A percentile compares a stretch with the other conserved stretches of the same genome.
Evolutionary conservation across 2,797 vertebrate species (phyloP).

Genomic region (Cossypha polioptera): DNA sequence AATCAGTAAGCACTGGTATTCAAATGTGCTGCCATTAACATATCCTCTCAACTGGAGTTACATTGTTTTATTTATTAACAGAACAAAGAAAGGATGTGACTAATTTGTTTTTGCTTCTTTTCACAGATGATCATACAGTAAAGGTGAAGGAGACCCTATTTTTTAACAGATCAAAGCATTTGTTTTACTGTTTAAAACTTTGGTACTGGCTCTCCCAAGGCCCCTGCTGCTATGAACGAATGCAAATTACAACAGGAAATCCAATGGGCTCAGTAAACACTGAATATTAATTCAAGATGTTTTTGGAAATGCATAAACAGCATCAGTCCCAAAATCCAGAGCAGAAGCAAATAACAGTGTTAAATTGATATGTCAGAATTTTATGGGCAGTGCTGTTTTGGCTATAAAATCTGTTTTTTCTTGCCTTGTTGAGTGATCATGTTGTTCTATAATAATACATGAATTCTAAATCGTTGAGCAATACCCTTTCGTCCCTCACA

Average conservation of each 20-base stretch:
- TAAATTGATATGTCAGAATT: conserved; percentile 25
- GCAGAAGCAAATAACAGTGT: conserved; percentile 34
- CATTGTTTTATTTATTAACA: not conserved
- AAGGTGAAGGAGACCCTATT: conserved; percentile 9
- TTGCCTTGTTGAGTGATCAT: not conserved
- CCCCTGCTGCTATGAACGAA: conserved; percentile 26
- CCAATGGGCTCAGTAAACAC: conserved; percentile 34
- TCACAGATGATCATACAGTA: not conserved
- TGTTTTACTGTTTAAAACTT: conserved; percentile 45
- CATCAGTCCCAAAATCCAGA: conserved; percentile 18
- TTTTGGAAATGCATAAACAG: conserved; percentile 42
- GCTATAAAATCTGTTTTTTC: not conserved
- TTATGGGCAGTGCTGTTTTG: conserved; percentile 2
- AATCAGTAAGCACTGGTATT: not conserved
- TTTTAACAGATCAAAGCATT: conserved; percentile 49
- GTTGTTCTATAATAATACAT: not conserved
- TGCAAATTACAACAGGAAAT: conserved; percentile 54
- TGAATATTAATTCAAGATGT: conserved; percentile 54
- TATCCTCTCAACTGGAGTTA: not conserved
- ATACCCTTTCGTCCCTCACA: not conserved
- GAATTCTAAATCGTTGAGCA: not conserved
- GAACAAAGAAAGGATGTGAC: not conserved
- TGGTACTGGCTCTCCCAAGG: conserved; percentile 17
- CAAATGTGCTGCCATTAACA: not conserved
- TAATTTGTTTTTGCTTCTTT: conserved; percentile 1